Evolutionary conservation across 2,888 invertebrate species (phyloP).

Genomic region (Cenopis cana): DNA sequence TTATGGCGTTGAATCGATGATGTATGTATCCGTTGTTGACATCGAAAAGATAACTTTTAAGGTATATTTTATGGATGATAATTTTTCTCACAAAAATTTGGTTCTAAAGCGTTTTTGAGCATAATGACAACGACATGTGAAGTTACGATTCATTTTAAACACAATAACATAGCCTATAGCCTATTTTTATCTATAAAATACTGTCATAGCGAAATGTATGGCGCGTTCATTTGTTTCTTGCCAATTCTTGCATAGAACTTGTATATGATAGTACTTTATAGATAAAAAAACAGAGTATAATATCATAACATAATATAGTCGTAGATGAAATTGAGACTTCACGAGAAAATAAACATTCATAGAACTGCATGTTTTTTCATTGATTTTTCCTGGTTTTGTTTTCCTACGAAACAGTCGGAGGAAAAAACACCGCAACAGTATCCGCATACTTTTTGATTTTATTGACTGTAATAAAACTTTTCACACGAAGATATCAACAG

Average conservation of each 20-base stretch:
- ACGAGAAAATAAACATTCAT: slow-evolving; percentile 34
- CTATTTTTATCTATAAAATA: too few relatives aligned
- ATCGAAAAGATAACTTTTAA: too few relatives aligned
- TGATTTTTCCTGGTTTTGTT: slow-evolving; percentile 19
- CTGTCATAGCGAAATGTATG: too few relatives aligned
- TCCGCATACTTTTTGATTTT: slow-evolving; percentile 32
- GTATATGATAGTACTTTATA: too few relatives aligned
- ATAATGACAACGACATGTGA: background rate
- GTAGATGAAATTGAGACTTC: slow-evolving; percentile 19
- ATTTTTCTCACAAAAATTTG: background rate
- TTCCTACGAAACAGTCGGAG: slow-evolving; percentile 13
- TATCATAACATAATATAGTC: too few relatives aligned
- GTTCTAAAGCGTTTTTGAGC: background rate
- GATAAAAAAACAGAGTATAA: too few relatives aligned
- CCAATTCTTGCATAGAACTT: too few relatives aligned
- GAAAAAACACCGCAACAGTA: slow-evolving; percentile 35
- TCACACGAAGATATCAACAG: slow-evolving; percentile 28
- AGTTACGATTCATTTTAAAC: slow-evolving; percentile 6
- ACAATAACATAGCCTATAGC: background rate
- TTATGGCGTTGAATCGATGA: too few relatives aligned
- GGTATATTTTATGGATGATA: too few relatives aligned
- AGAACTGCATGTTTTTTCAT: slow-evolving; percentile 31
- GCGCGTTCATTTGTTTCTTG: too few relatives aligned
- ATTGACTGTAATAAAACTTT: slow-evolving; percentile 36
- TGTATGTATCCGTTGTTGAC: background rate